These are phyloP conservation scores for Perognathus longimembris DNA, from an alignment of 2,113 vertebrate genomes.

Conservation along the genomic window DNA sequence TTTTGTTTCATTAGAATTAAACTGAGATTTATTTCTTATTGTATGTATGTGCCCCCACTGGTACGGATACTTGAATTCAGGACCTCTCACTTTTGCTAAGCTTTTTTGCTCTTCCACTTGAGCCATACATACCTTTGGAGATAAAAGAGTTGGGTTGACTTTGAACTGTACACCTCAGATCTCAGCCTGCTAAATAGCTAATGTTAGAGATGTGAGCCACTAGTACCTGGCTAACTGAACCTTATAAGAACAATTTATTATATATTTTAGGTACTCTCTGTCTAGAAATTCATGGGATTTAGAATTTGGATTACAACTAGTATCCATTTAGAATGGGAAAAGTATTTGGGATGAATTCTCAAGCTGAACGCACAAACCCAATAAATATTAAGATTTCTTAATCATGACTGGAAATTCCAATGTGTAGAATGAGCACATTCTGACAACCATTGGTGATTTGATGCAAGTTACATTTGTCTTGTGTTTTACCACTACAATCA, in stretches of 20 bases:
- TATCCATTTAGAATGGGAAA: background rate
- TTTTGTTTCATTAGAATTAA: conserved; percentile 33
- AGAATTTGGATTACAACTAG: background rate
- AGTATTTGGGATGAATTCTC: background rate
- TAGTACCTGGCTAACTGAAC: background rate
- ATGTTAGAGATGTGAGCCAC: no score
- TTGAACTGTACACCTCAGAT: no score
- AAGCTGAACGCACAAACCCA: background rate
- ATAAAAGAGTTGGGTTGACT: no score
- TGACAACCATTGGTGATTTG: background rate
- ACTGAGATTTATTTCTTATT: background rate
- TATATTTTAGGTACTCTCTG: background rate
- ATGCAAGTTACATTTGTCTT: conserved; percentile 3
- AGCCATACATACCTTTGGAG: no score
- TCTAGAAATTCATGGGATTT: background rate
- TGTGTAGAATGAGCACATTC: background rate
- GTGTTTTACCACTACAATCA: conserved; percentile 13
- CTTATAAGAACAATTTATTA: conserved; percentile 5
- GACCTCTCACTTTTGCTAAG: no score
- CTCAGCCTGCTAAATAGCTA: no score
- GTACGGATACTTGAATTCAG: no score
- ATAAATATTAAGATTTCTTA: background rate
- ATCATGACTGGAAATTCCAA: conserved; percentile 35
- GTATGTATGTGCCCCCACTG: no score
- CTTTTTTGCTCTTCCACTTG: no score